These are phyloP conservation scores for Oscheius onirici DNA, from an alignment of 2,888 invertebrate species.

Conservation along the genomic window DNA sequence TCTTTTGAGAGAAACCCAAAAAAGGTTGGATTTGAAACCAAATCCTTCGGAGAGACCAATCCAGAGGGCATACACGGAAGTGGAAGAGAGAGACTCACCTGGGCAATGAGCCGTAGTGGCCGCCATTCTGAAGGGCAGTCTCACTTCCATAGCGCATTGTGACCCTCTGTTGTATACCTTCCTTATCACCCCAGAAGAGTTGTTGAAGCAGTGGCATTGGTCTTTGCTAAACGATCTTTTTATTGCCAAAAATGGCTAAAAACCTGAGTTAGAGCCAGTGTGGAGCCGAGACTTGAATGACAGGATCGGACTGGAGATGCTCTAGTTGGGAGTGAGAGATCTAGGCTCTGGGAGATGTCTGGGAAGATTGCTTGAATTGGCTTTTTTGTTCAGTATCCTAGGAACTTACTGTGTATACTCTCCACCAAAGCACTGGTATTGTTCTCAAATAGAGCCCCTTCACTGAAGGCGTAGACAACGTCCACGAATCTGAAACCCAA, in stretches of 20 bases:
- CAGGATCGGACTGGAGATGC: constrained; percentile 3
- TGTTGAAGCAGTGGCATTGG: constrained; percentile 53
- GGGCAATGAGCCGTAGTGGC: constrained; percentile 33
- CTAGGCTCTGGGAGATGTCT: background rate
- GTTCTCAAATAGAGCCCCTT: constrained; percentile 43
- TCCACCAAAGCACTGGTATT: constrained; percentile 34
- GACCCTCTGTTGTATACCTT: background rate
- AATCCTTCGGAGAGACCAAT: too few relatives aligned
- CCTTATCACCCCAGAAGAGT: constrained; percentile 51
- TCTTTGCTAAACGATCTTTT: constrained; percentile 33
- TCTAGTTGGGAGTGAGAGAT: background rate
- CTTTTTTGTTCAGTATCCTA: background rate
- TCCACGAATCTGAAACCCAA: constrained; percentile 42
- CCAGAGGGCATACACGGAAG: too few relatives aligned
- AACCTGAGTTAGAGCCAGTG: constrained; percentile 1
- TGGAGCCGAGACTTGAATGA: background rate
- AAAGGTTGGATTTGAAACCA: too few relatives aligned
- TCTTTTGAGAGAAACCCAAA: too few relatives aligned
- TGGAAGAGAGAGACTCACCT: constrained; percentile 19
- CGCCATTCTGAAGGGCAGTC: constrained; percentile 16
- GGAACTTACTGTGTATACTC: constrained; percentile 28
- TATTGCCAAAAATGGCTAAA: too few relatives aligned
- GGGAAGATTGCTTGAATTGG: constrained; percentile 16
- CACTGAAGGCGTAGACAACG: constrained; percentile 49
- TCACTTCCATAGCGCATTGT: constrained; percentile 38